Conservation (phyloP, 2,888 invertebrate species). For the Calameuta filiformis region DNA sequence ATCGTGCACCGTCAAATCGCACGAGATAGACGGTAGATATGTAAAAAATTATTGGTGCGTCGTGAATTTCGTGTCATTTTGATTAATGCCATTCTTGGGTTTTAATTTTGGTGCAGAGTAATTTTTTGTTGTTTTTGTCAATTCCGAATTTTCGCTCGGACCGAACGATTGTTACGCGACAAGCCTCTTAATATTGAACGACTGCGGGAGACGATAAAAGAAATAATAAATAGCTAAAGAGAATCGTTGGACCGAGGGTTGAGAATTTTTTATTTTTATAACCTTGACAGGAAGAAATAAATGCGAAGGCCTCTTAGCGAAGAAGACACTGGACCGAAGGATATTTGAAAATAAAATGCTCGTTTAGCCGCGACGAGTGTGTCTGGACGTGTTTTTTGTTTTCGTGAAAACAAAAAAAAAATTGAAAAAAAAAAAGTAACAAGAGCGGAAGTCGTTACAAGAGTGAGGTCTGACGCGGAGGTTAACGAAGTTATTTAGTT, state of each 20-base stretch:
- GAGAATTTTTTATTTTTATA: neutral
- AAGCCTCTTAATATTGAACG: neutral
- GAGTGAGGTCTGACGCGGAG: slow-evolving; percentile 21
- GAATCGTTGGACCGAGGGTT: no score
- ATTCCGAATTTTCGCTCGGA: neutral
- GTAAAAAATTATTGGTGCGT: neutral
- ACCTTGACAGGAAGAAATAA: neutral
- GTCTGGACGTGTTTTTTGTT: neutral
- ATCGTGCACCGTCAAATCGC: neutral
- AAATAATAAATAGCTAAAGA: neutral
- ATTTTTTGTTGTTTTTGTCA: no score
- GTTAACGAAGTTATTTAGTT: slow-evolving; percentile 33
- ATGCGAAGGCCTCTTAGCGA: neutral
- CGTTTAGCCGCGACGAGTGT: neutral
- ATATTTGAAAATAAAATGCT: neutral
- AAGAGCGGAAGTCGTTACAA: slow-evolving; percentile 10
- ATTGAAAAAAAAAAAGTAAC: slow-evolving; percentile 7
- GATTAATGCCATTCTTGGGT: no score
- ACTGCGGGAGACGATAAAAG: neutral
- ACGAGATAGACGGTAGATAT: neutral
- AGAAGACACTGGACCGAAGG: neutral
- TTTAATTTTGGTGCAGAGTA: no score
- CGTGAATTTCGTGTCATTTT: neutral
- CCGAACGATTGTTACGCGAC: neutral
- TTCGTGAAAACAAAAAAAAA: neutral